Conservation (phyloP, 2,888 invertebrate species). For the Luffia ferchaultella region DNA sequence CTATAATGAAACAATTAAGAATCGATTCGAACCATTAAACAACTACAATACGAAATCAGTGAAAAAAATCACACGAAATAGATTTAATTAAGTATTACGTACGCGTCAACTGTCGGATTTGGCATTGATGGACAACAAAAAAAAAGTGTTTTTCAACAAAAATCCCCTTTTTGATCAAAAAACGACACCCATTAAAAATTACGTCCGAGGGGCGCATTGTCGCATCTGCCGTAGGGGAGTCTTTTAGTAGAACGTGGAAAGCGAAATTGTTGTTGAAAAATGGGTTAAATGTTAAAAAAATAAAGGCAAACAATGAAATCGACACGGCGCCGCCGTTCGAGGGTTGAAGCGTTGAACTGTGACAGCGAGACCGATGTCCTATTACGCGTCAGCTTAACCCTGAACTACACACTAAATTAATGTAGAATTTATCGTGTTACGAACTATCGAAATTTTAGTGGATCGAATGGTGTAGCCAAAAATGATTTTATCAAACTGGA, state of each 20-base stretch:
- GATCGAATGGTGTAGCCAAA: too few species aligned
- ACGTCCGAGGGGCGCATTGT: constrained; percentile 33
- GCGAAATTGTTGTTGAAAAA: constrained; percentile 54
- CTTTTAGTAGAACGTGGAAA: constrained; percentile 22
- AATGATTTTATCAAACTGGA: too few species aligned
- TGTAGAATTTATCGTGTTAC: neutral
- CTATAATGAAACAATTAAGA: too few species aligned
- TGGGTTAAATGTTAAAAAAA: constrained; percentile 56
- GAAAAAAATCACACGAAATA: constrained; percentile 40
- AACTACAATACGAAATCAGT: constrained; percentile 8
- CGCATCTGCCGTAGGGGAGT: constrained; percentile 49
- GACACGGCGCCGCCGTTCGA: constrained; percentile 19
- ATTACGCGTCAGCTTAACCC: constrained; percentile 29
- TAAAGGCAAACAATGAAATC: constrained; percentile 30
- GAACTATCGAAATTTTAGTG: too few species aligned
- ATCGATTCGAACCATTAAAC: too few species aligned
- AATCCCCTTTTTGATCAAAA: constrained; percentile 35
- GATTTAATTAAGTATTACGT: constrained; percentile 64
- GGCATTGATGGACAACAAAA: constrained; percentile 33
- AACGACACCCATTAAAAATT: constrained; percentile 57
- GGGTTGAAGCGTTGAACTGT: constrained; percentile 26
- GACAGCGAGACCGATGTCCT: constrained; percentile 9
- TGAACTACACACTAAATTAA: constrained; percentile 9
- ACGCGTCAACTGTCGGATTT: constrained; percentile 65
- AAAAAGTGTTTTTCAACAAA: constrained; percentile 30